Evolutionary conservation across 2,888 invertebrate species (phyloP).

Genomic region (Hydraecia micacea): DNA sequence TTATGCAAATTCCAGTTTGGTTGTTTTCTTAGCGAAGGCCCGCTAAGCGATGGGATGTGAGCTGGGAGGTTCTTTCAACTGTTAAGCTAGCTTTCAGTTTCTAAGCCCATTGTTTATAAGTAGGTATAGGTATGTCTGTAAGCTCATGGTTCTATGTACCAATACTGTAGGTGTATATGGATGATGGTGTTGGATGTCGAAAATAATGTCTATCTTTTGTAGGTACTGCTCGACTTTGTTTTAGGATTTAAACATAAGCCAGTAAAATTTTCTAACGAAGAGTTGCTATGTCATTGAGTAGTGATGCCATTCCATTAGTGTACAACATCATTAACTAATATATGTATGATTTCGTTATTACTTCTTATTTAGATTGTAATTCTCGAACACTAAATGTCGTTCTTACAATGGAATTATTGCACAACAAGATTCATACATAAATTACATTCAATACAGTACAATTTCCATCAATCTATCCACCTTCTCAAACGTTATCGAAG

Average conservation of each 20-base stretch:
- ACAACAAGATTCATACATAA: conserved; percentile 6
- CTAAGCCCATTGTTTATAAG: conserved; percentile 40
- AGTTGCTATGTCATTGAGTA: too few species aligned
- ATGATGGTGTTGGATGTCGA: conserved; percentile 17
- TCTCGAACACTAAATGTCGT: not conserved
- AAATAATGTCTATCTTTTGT: conserved; percentile 4
- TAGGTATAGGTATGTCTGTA: not conserved
- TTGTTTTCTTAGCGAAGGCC: conserved; percentile 84
- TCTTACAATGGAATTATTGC: not conserved
- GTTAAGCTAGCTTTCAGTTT: conserved; percentile 63
- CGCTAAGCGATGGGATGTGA: conserved; percentile 73
- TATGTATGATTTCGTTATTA: not conserved
- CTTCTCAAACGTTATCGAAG: conserved; percentile 67
- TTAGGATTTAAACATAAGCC: not conserved
- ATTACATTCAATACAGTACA: conserved; percentile 1
- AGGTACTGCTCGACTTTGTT: not conserved
- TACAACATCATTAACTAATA: not conserved
- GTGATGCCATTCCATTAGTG: not conserved
- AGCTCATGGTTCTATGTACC: not conserved
- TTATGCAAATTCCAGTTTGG: conserved; percentile 87
- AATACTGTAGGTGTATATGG: not conserved
- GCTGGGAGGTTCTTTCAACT: conserved; percentile 71
- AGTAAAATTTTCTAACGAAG: too few species aligned
- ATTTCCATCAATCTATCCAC: conserved; percentile 30
- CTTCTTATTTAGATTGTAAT: not conserved